phyloP scores from a whole-genome alignment of 2,888 invertebrate species.

The Eledona agricola region DNA sequence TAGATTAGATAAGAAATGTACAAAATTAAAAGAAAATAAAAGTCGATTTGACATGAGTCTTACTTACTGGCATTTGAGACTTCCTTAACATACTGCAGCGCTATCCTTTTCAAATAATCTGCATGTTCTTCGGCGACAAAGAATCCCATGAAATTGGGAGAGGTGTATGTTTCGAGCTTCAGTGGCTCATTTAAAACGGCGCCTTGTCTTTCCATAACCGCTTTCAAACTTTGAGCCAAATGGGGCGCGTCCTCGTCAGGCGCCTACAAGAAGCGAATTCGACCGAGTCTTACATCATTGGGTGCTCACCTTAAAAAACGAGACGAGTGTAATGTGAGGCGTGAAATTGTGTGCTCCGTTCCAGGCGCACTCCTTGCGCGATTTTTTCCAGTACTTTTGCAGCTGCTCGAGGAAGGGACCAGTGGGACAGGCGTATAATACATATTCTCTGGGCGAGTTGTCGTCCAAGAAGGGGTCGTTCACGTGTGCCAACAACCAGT shows the following conservation, averaged over 20 bases:
- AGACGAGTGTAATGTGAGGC: constrained; percentile 89
- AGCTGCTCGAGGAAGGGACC: constrained; percentile 77
- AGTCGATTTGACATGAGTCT: constrained; percentile 7
- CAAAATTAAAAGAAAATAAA: constrained; percentile 1
- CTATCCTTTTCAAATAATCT: constrained; percentile 80
- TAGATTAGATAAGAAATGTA: constrained; percentile 5
- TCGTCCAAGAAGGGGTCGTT: constrained; percentile 84
- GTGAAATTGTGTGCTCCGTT: constrained; percentile 91
- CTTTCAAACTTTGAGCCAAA: constrained; percentile 75
- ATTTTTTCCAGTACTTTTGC: constrained; percentile 81
- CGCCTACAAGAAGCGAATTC: constrained; percentile 66
- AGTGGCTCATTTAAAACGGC: constrained; percentile 72
- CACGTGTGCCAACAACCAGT: constrained; percentile 90
- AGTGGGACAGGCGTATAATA: constrained; percentile 86
- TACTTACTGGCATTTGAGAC: constrained; percentile 76
- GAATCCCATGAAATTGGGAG: constrained; percentile 90
- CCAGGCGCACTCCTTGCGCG: constrained; percentile 79
- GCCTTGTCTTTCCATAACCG: constrained; percentile 76
- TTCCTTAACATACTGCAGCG: constrained; percentile 82
- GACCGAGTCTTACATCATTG: neutral
- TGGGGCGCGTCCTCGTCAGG: constrained; percentile 78
- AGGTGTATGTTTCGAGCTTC: constrained; percentile 83
- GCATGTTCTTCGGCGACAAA: constrained; percentile 86
- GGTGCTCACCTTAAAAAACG: constrained; percentile 80
- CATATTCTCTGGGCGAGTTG: constrained; percentile 82